Conservation (phyloP, 1,140 invertebrate genomes). For the Babylonia areolata region DNA sequence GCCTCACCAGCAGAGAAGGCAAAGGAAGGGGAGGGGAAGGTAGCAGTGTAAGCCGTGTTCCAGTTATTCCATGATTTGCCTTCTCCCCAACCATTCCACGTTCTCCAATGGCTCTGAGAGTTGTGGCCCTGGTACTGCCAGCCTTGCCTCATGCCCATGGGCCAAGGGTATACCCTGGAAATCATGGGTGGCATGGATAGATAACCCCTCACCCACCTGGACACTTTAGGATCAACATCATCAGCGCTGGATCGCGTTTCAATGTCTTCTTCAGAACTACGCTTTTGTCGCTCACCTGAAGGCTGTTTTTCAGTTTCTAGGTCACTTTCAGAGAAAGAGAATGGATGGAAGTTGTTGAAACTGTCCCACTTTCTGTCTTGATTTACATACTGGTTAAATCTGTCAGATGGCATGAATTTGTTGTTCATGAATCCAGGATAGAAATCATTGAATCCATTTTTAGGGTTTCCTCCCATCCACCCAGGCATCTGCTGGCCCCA, state of each 20-base stretch:
- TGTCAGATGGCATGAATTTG: background rate
- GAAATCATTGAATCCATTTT: background rate
- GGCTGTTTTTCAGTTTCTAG: background rate
- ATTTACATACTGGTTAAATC: background rate
- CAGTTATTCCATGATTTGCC: background rate
- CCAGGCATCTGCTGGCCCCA: background rate
- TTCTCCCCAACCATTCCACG: background rate
- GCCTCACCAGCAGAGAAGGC: background rate
- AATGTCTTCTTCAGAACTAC: background rate
- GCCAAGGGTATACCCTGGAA: background rate
- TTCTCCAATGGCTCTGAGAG: background rate
- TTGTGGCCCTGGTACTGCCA: background rate
- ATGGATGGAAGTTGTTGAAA: background rate
- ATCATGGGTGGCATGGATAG: background rate
- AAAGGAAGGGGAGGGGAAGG: background rate
- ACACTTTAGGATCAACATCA: background rate
- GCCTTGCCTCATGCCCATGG: background rate
- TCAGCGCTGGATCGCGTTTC: background rate
- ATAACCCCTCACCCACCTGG: background rate
- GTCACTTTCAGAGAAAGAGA: background rate
- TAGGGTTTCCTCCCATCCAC: background rate
- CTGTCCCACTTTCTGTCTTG: background rate
- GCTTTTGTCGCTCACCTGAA: background rate
- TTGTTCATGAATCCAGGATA: background rate
- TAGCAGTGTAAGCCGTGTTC: background rate